Percentiles rank a stretch among this genome's conserved stretches.
These are phyloP conservation scores for Microctenopoma stevenorrisi DNA, from an alignment of 2,797 vertebrate genomes.

Conservation along the genomic window DNA sequence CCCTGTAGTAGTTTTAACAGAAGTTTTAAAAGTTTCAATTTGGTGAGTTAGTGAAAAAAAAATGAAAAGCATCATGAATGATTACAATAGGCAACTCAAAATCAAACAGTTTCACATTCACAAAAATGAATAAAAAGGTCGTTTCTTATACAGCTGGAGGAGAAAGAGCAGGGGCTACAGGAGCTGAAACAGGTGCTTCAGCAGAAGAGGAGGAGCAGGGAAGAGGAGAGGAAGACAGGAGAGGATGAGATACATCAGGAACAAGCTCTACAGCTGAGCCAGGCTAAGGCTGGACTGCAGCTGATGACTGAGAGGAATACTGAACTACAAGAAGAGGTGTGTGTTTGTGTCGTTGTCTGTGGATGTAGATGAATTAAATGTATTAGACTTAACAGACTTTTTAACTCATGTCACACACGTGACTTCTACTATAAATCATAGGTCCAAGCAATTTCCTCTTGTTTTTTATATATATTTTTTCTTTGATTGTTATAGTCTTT, in stretches of 20 bases:
- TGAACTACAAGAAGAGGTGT: slow-evolving; percentile 85
- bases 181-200: slow-evolving; percentile 80
- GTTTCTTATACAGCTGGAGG: slow-evolving; percentile 70
- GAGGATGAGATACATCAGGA: slow-evolving; percentile 62
- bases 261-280: slow-evolving; percentile 84
- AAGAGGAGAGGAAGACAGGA: slow-evolving; percentile 72
- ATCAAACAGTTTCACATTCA: not conserved
- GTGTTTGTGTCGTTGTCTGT: slow-evolving; percentile 16
- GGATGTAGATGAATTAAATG: slow-evolving; percentile 1
- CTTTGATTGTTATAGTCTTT: too few species aligned
- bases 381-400: too few species aligned
- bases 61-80: not conserved
- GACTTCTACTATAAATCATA: too few species aligned
- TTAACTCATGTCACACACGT: too few species aligned
- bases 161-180: slow-evolving; percentile 77
- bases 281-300: slow-evolving; percentile 76
- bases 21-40: not conserved
- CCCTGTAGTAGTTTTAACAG: not conserved
- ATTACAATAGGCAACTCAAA: too few species aligned
- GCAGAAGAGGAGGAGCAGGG: slow-evolving; percentile 77
- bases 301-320: slow-evolving; percentile 79
- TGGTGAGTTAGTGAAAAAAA: slow-evolving; percentile 4
- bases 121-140: not conserved
- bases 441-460: too few species aligned
- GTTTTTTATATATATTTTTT: too few species aligned